These are phyloP conservation scores for Uromys caudimaculatus DNA, from an alignment of 2,797 vertebrate genomes.

Conservation along the genomic window DNA sequence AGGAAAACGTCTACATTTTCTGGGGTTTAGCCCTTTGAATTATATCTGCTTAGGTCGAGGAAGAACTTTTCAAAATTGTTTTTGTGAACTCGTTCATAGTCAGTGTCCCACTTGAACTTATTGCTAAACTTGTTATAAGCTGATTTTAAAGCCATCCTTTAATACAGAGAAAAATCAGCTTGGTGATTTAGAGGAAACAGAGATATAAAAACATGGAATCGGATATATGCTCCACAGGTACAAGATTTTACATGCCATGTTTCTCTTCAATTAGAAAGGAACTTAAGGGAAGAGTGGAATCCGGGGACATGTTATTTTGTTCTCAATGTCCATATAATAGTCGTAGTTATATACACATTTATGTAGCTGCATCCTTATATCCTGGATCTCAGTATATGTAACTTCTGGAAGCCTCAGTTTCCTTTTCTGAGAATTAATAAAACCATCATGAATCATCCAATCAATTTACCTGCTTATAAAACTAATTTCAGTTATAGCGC, in stretches of 20 bases:
- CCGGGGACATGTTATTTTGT: neutral
- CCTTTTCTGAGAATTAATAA: conserved; percentile 62
- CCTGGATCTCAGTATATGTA: neutral
- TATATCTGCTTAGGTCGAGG: conserved; percentile 60
- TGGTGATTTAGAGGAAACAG: conserved; percentile 46
- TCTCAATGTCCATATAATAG: neutral
- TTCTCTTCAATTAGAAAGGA: conserved; percentile 36
- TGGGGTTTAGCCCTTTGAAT: conserved; percentile 39
- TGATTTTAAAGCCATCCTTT: conserved; percentile 57
- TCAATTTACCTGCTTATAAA: neutral
- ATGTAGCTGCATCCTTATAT: neutral
- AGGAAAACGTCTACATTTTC: conserved; percentile 40
- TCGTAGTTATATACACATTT: no score
- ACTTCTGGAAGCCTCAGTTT: conserved; percentile 51
- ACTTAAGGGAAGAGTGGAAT: neutral
- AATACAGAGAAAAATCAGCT: conserved; percentile 3
- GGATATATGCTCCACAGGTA: conserved; percentile 24
- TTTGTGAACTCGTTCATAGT: conserved; percentile 58
- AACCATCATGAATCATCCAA: neutral
- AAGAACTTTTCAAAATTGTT: conserved; percentile 61
- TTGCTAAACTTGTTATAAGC: conserved; percentile 37
- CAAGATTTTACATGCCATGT: conserved; percentile 12
- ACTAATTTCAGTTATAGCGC: neutral
- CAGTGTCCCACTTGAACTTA: conserved; percentile 49
- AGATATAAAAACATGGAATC: conserved; percentile 57